Evolutionary conservation across 2,888 invertebrate genomes (phyloP).

Genomic region (Heteromyza rotundicornis): DNA sequence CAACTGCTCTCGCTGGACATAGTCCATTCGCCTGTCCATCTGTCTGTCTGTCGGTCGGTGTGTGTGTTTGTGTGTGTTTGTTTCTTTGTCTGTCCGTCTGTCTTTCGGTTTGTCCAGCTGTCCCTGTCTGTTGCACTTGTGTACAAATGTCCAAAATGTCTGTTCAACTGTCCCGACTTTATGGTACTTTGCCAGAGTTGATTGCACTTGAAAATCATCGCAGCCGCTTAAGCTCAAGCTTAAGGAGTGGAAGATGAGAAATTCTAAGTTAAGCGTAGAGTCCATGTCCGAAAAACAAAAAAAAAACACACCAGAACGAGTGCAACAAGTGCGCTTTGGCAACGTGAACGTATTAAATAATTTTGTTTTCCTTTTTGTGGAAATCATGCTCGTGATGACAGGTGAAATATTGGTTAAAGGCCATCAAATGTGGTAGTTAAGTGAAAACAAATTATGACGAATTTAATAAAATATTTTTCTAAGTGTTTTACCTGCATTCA

Average conservation of each 20-base stretch:
- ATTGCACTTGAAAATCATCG: slow-evolving; percentile 5
- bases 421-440: no score
- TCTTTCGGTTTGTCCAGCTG: background rate
- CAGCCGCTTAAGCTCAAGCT: background rate
- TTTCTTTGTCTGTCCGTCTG: background rate
- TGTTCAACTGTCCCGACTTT: slow-evolving; percentile 7
- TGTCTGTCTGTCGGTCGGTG: background rate
- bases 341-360: no score
- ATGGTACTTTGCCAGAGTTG: slow-evolving; percentile 4
- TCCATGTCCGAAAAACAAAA: background rate
- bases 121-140: no score
- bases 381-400: no score
- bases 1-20: background rate
- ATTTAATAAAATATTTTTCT: no score
- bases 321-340: background rate
- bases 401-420: no score
- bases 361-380: no score
- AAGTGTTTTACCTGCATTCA: no score
- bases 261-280: no score
- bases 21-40: background rate
- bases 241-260: background rate
- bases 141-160: slow-evolving; percentile 7
- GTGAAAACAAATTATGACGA: no score
- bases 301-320: background rate
- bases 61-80: background rate